Base-by-base conservation (phyloP, 2,113 vertebrate genomes). In the Talpa occidentalis region DNA sequence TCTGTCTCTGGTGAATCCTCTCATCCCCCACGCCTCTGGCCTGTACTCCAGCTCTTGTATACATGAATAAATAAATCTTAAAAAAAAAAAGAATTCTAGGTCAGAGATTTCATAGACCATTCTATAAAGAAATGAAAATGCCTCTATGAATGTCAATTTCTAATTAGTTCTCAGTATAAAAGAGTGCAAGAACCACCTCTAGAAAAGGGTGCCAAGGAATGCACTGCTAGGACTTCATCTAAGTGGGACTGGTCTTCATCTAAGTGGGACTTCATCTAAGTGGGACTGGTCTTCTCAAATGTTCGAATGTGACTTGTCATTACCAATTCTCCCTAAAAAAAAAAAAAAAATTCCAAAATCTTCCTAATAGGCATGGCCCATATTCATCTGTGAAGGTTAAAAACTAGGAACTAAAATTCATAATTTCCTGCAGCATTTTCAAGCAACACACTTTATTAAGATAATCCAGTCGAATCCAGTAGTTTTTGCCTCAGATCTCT, bases 101-200 rank as follows among this genome's bases (percentile, higher is more conserved):
- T 76, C 69, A 87, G 37, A 88, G 79, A 82, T 81, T 94, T 94
- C 72, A 69, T 49, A 32, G 49, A 37, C 42, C 26, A 2, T 89
- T 67, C 56, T 72, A 10, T 49, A 52, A 35, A 81, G 83, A 86
- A 67, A 78, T 83, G 40, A 67, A 88, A 93, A 73, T 60, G 22
- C 62, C 70, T 35, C 0, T 35, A 15, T 80, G 60, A 89, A 70
- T 64, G 52, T 19, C 35, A 56, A 77, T 93, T 91, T 93, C 80
- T 91, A 86, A 37, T 74, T 73, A 80, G 40, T 42, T 49, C 37
- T 87, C 37, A 0, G 7, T 17, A n/a, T 30, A 60, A 81, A 84
- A 32, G 69, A 28, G 76, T 54, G 82, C 0, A 2, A 52, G 35
- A 88, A 28, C 11, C 22, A 32, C 12, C 5, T 59, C 35, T 14